Conservation (phyloP, 2,797 vertebrate species). For the Bovichtus variegatus region DNA sequence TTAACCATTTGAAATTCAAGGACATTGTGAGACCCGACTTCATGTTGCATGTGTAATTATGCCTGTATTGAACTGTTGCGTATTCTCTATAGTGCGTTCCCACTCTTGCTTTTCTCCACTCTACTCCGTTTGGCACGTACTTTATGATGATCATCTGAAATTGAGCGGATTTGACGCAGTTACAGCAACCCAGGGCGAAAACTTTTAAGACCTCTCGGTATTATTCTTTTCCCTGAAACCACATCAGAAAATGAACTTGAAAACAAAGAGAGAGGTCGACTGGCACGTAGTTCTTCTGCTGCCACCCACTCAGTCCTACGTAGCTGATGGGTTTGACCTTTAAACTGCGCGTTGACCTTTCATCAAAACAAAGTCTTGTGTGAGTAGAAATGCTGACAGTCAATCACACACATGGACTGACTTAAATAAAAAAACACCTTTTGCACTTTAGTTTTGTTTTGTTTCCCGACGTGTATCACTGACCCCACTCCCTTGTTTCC, state of each 20-base stretch:
- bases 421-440: constrained; percentile 1
- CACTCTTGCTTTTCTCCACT: constrained; percentile 7
- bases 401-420: not conserved
- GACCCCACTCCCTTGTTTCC: not conserved
- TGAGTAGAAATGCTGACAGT: not conserved
- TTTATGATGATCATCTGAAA: constrained; percentile 4
- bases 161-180: constrained; percentile 17
- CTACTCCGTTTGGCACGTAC: not conserved
- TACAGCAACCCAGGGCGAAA: not conserved
- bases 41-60: not conserved
- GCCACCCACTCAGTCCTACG: constrained; percentile 40
- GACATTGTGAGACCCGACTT: not conserved
- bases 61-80: not conserved
- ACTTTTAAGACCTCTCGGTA: constrained; percentile 4
- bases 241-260: constrained; percentile 12
- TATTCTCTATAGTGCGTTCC: not conserved
- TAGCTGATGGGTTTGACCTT: constrained; percentile 39
- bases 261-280: constrained; percentile 3
- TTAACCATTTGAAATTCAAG: not conserved
- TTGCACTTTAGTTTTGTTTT: constrained; percentile 1
- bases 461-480: not conserved
- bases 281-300: constrained; percentile 12
- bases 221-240: constrained; percentile 16
- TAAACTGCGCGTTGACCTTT: constrained; percentile 39
- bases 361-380: constrained; percentile 28